These are phyloP conservation scores for Siniperca chuatsi DNA, from an alignment of 2,113 vertebrate genomes.

Conservation along the genomic window DNA sequence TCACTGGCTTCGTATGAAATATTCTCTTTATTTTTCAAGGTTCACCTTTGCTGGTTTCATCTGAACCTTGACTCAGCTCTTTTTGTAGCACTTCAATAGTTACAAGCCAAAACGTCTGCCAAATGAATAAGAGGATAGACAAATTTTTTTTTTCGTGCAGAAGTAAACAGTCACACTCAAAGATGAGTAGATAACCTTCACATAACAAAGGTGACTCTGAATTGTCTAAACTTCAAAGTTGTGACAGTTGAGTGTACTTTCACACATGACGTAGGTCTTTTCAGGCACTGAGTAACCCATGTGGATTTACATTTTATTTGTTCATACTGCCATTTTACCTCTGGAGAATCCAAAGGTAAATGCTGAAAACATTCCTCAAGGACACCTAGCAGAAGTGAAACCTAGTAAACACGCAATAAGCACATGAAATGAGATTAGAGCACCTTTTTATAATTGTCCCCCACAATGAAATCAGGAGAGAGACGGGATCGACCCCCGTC, in stretches of 20 bases:
- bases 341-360: constrained; percentile 5
- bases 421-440: constrained; percentile 41
- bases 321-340: constrained; percentile 10
- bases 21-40: constrained; percentile 30
- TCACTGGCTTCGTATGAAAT: constrained; percentile 7
- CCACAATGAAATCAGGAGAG: constrained; percentile 27
- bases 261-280: constrained; percentile 22
- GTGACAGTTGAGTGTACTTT: constrained; percentile 17
- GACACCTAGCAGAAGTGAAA: constrained; percentile 24
- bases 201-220: constrained; percentile 32
- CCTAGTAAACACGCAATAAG: constrained; percentile 10
- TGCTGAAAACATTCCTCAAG: constrained; percentile 25
- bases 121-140: constrained; percentile 17
- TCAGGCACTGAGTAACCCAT: neutral
- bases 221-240: constrained; percentile 50
- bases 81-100: constrained; percentile 32
- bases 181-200: constrained; percentile 59
- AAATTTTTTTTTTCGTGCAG: accelerated
- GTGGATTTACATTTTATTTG: constrained; percentile 25
- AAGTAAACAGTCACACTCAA: neutral
- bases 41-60: constrained; percentile 46
- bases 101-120: constrained; percentile 14
- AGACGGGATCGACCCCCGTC: constrained; percentile 13
- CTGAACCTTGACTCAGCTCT: constrained; percentile 24
- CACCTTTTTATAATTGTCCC: constrained; percentile 35